A percentile compares a stretch with the other conserved stretches of the same genome.
phyloP scores from a whole-genome alignment of 1,140 invertebrate genomes.

The Drosophila nigromelanica region DNA sequence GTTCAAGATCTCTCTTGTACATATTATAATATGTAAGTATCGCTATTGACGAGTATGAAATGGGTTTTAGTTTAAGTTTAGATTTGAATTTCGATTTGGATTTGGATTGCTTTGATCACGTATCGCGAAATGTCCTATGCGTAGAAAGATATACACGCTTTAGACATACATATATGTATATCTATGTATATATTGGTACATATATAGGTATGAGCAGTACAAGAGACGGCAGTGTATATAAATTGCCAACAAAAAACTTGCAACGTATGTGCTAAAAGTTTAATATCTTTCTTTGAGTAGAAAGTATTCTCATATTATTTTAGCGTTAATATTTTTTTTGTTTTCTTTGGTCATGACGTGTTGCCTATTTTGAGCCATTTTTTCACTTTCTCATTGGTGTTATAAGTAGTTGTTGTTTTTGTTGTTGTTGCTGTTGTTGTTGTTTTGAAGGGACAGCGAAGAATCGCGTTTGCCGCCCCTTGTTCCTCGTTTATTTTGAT shows the following conservation, averaged over 20 bases:
- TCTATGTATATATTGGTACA: neutral
- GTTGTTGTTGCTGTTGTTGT: too few relatives aligned
- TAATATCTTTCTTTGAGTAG: constrained; percentile 10
- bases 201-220: constrained; percentile 41
- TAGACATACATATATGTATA: constrained; percentile 1
- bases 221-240: constrained; percentile 56
- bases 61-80: constrained; percentile 1
- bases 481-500: constrained; percentile 35
- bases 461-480: constrained; percentile 19
- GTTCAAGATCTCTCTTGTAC: constrained; percentile 7
- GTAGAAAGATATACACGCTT: constrained; percentile 13
- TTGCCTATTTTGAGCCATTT: constrained; percentile 29
- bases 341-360: constrained; percentile 10
- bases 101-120: constrained; percentile 29
- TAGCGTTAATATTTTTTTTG: constrained; percentile 4
- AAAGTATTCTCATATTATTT: constrained; percentile 2
- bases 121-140: constrained; percentile 11
- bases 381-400: constrained; percentile 11
- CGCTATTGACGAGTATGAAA: constrained; percentile 2
- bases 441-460: neutral
- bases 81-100: neutral
- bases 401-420: constrained; percentile 14
- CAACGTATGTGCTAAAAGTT: constrained; percentile 24
- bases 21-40: constrained; percentile 14
- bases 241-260: constrained; percentile 35